phyloP scores from a whole-genome alignment of 2,888 invertebrate species.

The Spialia ferax region DNA sequence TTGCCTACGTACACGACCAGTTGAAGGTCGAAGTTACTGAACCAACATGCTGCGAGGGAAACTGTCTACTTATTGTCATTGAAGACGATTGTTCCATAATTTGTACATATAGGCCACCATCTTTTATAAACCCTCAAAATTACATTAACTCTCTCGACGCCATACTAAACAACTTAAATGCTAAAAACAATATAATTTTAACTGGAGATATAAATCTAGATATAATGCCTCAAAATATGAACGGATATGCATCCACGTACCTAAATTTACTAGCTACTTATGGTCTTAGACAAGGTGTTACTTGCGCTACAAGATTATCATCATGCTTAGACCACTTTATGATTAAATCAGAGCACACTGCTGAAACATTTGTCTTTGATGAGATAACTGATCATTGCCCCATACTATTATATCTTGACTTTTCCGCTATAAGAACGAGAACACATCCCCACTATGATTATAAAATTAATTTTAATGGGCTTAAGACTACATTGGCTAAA shows the following conservation, averaged over 20 bases:
- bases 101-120: not conserved
- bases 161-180: not conserved
- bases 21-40: not conserved
- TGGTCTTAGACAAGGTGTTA: not conserved
- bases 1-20: not conserved
- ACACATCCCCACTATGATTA: not conserved
- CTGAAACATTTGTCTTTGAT: not conserved
- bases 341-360: not conserved
- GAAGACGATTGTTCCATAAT: not conserved
- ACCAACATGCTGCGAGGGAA: not conserved
- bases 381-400: not conserved
- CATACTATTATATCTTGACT: not conserved
- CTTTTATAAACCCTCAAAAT: not conserved
- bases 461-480: not conserved
- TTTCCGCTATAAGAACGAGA: not conserved
- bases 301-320: not conserved
- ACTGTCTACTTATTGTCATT: not conserved
- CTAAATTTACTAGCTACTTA: not conserved
- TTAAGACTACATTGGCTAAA: not conserved
- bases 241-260: not conserved
- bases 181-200: not conserved
- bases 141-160: not conserved
- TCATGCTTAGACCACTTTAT: not conserved
- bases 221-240: slow-evolving; percentile 3
- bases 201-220: not conserved